A percentile compares a stretch with the other conserved stretches of the same genome.
phyloP scores from a whole-genome alignment of 2,888 invertebrate genomes.

The Tethea ocularis region DNA sequence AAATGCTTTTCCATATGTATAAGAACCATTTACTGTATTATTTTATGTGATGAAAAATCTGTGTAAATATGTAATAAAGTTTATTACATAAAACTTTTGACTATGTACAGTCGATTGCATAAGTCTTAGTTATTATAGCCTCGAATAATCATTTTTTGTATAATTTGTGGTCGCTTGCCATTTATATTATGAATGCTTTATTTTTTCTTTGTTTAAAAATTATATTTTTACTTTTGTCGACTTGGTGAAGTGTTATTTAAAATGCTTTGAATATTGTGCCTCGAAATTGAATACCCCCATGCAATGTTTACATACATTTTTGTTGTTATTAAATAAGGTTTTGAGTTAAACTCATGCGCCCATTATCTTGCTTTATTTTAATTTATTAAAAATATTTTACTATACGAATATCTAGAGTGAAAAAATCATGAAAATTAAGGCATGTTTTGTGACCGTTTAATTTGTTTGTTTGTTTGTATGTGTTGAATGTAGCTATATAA shows the following conservation, averaged over 20 bases:
- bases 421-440: constrained; percentile 32
- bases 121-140: constrained; percentile 38
- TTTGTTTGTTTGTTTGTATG: constrained; percentile 38
- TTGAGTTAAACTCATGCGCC: constrained; percentile 78
- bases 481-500: constrained; percentile 51
- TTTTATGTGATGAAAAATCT: constrained; percentile 38
- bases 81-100: constrained; percentile 39
- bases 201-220: constrained; percentile 35
- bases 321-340: constrained; percentile 33
- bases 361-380: constrained; percentile 67
- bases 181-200: constrained; percentile 34
- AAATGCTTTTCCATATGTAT: neutral
- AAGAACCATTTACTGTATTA: neutral
- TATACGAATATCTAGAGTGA: constrained; percentile 31
- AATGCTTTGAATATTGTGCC: neutral
- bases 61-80: constrained; percentile 44
- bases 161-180: constrained; percentile 60
- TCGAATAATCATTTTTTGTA: constrained; percentile 56
- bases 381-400: constrained; percentile 52
- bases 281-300: constrained; percentile 7
- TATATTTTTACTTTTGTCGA: neutral
- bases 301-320: constrained; percentile 30
- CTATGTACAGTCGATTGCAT: constrained; percentile 49
- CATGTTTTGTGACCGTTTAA: constrained; percentile 31
- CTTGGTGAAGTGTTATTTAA: neutral